Conservation (phyloP, 1,140 invertebrate genomes). For the Drosophila varians region DNA sequence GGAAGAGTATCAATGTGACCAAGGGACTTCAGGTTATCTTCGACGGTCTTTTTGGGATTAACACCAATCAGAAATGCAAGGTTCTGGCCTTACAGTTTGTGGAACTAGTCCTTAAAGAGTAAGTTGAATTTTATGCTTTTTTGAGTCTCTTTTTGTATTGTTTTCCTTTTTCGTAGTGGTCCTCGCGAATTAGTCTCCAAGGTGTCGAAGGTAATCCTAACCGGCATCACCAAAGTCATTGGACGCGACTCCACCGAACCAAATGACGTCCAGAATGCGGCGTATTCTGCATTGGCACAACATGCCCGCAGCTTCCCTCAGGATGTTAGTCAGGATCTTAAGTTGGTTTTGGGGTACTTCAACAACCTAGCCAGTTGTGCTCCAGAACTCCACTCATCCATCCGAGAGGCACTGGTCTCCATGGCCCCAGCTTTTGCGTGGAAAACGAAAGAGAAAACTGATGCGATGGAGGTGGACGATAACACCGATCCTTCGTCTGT, state of each 20-base stretch:
- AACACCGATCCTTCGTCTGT: conserved; percentile 44
- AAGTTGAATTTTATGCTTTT: conserved; percentile 70
- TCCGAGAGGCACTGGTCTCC: conserved; percentile 89
- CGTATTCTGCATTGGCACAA: conserved; percentile 74
- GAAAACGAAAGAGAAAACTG: conserved; percentile 75
- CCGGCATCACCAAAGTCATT: conserved; percentile 89
- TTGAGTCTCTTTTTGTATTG: background rate
- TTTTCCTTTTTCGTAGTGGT: conserved; percentile 83
- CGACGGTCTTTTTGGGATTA: conserved; percentile 92
- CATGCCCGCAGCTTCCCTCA: conserved; percentile 88
- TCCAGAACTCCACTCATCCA: conserved; percentile 86
- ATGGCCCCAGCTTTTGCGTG: conserved; percentile 89
- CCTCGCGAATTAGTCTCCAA: conserved; percentile 86
- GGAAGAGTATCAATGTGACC: conserved; percentile 91
- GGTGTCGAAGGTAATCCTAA: conserved; percentile 87
- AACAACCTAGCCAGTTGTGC: conserved; percentile 85
- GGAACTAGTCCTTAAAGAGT: conserved; percentile 91
- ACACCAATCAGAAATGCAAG: conserved; percentile 93
- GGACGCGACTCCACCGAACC: conserved; percentile 84
- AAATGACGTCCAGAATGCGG: conserved; percentile 82
- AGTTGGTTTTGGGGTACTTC: conserved; percentile 80
- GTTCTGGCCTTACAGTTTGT: conserved; percentile 92
- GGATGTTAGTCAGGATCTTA: conserved; percentile 86
- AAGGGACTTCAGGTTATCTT: conserved; percentile 94
- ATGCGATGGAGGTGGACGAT: conserved; percentile 62